Evolutionary conservation across 2,888 invertebrate genomes (phyloP).

Genomic region (Podabrus alpinus): DNA sequence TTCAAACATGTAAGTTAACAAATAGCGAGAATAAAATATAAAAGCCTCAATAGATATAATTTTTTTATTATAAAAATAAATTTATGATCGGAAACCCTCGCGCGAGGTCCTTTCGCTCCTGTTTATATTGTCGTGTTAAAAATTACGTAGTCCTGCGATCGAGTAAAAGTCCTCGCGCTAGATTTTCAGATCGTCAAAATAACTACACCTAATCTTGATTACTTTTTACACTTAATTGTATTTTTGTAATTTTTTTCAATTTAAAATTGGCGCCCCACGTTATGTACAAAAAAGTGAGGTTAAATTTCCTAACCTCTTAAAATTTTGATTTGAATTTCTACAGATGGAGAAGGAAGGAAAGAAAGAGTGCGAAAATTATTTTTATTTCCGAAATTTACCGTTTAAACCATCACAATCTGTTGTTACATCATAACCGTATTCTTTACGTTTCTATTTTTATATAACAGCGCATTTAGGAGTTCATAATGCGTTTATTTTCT

Average conservation of each 20-base stretch:
- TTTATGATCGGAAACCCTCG: neutral
- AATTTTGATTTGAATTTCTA: neutral
- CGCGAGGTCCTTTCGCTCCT: neutral
- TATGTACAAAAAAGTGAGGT: neutral
- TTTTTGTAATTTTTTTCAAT: neutral
- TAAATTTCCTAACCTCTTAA: neutral
- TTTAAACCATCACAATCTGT: neutral
- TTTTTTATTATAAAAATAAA: constrained; percentile 27
- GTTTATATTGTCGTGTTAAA: neutral
- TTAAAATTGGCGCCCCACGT: neutral
- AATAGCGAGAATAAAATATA: constrained; percentile 22
- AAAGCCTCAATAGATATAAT: constrained; percentile 15
- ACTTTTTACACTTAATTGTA: constrained; percentile 6
- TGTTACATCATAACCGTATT: neutral
- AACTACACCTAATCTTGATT: constrained; percentile 17
- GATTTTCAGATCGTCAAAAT: constrained; percentile 9
- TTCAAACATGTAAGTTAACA: constrained; percentile 7
- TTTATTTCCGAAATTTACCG: neutral
- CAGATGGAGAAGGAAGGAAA: neutral
- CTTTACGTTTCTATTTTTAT: neutral
- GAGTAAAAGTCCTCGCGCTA: neutral
- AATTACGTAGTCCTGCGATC: neutral
- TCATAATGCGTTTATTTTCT: constrained; percentile 22
- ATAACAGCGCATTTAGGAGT: neutral
- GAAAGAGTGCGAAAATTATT: neutral